Evolutionary conservation across 2,888 invertebrate species (phyloP).

Genomic region (Mellilla xanthometata): DNA sequence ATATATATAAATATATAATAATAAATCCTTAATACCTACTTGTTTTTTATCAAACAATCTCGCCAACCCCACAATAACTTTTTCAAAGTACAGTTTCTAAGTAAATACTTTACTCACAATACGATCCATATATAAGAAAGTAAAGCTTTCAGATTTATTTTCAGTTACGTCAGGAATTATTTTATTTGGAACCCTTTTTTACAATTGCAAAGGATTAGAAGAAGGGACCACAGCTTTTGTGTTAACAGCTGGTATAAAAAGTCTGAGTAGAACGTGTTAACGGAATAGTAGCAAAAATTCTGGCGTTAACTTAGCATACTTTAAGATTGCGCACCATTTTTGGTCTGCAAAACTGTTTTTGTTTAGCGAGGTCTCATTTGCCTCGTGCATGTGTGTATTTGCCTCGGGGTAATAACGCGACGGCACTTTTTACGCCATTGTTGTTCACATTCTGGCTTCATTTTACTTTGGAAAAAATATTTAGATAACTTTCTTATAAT

Average conservation of each 20-base stretch:
- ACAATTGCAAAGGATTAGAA: conserved; percentile 12
- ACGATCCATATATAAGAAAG: no score
- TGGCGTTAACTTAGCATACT: conserved; percentile 29
- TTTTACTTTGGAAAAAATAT: no score
- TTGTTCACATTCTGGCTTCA: not conserved
- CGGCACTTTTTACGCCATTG: not conserved
- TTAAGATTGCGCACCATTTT: conserved; percentile 27
- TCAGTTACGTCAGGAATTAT: no score
- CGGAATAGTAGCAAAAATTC: conserved; percentile 25
- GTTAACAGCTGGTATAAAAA: conserved; percentile 9
- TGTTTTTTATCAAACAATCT: no score
- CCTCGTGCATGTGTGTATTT: conserved; percentile 15
- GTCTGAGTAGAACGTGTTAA: conserved; percentile 12
- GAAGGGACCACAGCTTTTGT: conserved; percentile 9
- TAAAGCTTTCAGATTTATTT: no score
- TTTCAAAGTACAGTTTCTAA: no score
- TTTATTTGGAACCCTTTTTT: not conserved
- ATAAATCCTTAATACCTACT: no score
- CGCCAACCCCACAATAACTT: no score
- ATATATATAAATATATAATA: no score
- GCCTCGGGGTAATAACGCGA: conserved; percentile 12
- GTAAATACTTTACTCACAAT: no score
- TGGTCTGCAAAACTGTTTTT: conserved; percentile 25
- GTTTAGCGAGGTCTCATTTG: conserved; percentile 22
- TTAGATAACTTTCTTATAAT: no score